phyloP scores from a whole-genome alignment of 2,888 invertebrate species.

The Clepsis dumicolana region DNA sequence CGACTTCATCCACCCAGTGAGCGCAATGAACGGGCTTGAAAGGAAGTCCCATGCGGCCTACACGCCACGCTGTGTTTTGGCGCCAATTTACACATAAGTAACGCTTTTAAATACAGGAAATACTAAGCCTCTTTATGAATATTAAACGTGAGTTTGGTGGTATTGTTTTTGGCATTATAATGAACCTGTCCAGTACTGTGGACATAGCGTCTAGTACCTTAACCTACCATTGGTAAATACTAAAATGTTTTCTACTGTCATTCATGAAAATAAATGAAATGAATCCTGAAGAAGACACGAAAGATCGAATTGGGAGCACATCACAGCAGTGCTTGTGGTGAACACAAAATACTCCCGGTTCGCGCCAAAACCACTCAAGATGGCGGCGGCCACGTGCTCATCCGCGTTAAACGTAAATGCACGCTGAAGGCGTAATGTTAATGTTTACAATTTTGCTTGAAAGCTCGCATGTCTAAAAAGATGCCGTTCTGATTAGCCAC shows the following conservation, averaged over 20 bases:
- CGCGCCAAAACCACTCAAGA: constrained; percentile 66
- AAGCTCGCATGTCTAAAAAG: neutral
- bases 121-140: constrained; percentile 26
- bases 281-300: neutral
- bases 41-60: constrained; percentile 41
- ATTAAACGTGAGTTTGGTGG: constrained; percentile 3
- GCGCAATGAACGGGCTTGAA: constrained; percentile 79
- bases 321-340: neutral
- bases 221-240: neutral
- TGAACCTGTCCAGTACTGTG: neutral
- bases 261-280: neutral
- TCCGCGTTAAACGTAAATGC: constrained; percentile 4
- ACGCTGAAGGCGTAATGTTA: neutral
- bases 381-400: constrained; percentile 75
- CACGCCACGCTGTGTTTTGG: constrained; percentile 59
- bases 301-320: neutral
- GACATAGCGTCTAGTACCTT: neutral
- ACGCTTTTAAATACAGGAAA: constrained; percentile 40
- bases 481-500: constrained; percentile 12
- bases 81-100: constrained; percentile 69
- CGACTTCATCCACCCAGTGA: constrained; percentile 58
- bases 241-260: neutral
- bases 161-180: neutral
- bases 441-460: constrained; percentile 6
- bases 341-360: neutral